phyloP scores from a whole-genome alignment of 1,140 invertebrate species.

The Adelges cooleyi region DNA sequence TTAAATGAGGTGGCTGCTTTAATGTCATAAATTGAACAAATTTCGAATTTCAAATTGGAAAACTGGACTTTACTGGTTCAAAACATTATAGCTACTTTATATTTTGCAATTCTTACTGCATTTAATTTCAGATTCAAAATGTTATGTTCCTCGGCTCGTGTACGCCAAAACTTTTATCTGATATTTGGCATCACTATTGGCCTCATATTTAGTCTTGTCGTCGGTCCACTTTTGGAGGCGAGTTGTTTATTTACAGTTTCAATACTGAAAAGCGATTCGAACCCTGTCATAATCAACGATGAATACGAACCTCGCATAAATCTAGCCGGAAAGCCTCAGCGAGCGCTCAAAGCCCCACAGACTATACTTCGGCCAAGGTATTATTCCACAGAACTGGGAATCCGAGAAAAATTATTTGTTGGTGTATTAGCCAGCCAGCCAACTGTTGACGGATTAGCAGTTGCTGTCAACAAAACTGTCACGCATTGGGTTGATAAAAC shows the following conservation, averaged over 20 bases:
- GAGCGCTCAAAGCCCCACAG: conserved; percentile 42
- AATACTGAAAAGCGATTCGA: conserved; percentile 28
- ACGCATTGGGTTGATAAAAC: conserved; percentile 67
- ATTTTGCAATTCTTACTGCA: no score
- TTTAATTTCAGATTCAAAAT: conserved; percentile 11
- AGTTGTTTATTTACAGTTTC: conserved; percentile 27
- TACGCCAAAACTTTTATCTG: conserved; percentile 30
- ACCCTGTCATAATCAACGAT: conserved; percentile 34
- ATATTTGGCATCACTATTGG: conserved; percentile 29
- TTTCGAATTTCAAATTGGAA: no score
- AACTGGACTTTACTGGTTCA: no score
- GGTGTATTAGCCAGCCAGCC: conserved; percentile 64
- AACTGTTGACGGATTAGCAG: conserved; percentile 54
- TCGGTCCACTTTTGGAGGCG: conserved; percentile 25
- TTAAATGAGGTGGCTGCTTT: no score
- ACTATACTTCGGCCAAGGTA: conserved; percentile 66
- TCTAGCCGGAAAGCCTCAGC: conserved; percentile 43
- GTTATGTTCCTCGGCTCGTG: conserved; percentile 16
- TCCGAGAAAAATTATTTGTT: conserved; percentile 77
- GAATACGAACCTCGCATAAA: conserved; percentile 48
- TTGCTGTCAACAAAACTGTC: conserved; percentile 69
- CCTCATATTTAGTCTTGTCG: conserved; percentile 27
- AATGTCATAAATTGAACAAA: no score
- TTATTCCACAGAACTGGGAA: conserved; percentile 84
- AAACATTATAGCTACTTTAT: no score